Evolutionary conservation across 1,140 invertebrate genomes (phyloP).

Genomic region (Helicorthomorpha holstii): DNA sequence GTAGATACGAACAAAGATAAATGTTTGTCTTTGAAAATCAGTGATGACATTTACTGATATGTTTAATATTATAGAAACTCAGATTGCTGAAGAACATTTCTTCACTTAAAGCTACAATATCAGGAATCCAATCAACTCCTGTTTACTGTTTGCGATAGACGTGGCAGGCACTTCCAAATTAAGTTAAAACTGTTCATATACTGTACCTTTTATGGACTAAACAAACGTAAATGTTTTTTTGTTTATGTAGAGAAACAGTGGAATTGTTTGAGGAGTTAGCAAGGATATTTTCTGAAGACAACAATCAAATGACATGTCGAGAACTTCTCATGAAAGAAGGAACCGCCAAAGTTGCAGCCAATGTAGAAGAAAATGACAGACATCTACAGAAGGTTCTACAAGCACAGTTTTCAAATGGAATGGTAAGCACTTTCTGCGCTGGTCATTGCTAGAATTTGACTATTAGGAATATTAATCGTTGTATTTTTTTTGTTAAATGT

Average conservation of each 20-base stretch:
- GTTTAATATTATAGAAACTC: conserved; percentile 64
- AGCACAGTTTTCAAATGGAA: conserved; percentile 47
- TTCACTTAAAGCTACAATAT: conserved; percentile 95
- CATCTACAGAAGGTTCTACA: conserved; percentile 72
- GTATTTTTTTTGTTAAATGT: background rate
- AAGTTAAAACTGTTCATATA: conserved; percentile 30
- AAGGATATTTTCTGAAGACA: conserved; percentile 91
- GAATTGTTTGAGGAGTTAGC: conserved; percentile 86
- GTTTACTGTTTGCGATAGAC: conserved; percentile 82
- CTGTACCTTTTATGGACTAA: background rate
- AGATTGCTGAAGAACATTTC: conserved; percentile 95
- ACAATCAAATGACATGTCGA: conserved; percentile 85
- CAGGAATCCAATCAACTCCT: conserved; percentile 85
- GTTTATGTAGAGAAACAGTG: conserved; percentile 36
- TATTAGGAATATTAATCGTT: conserved; percentile 4
- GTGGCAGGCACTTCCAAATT: conserved; percentile 67
- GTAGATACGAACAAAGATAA: too few relatives aligned
- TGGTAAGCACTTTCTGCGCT: too few relatives aligned
- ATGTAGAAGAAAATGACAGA: conserved; percentile 66
- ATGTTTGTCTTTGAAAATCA: too few relatives aligned
- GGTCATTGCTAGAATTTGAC: too few relatives aligned
- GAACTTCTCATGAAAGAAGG: conserved; percentile 89
- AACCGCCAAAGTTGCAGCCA: conserved; percentile 89
- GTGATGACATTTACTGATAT: too few relatives aligned
- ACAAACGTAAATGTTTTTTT: too few relatives aligned